Evolutionary conservation across 2,888 invertebrate species (phyloP).

Genomic region (Macaria liturata): DNA sequence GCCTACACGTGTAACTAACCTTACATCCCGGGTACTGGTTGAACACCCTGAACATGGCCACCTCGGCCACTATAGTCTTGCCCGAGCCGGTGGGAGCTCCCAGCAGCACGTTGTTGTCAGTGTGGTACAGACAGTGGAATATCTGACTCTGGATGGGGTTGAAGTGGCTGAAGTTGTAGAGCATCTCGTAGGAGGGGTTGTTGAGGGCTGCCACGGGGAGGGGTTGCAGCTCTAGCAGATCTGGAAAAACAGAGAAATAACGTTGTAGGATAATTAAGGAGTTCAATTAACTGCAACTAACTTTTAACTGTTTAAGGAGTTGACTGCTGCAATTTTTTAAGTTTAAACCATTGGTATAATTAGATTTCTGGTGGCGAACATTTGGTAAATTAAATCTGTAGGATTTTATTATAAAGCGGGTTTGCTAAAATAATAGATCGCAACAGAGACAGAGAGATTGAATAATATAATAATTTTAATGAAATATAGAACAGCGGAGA

Average conservation of each 20-base stretch:
- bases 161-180: conserved; percentile 97
- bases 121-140: conserved; percentile 97
- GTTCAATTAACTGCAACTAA: no score
- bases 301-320: no score
- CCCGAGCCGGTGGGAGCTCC: conserved; percentile 99
- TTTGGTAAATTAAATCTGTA: no score
- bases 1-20: conserved; percentile 59
- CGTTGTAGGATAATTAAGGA: no score
- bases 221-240: conserved; percentile 95
- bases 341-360: no score
- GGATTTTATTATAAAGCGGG: no score
- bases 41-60: conserved; percentile 97
- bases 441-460: no score
- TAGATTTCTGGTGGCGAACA: no score
- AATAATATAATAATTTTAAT: no score
- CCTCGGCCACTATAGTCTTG: conserved; percentile 98
- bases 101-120: conserved; percentile 95
- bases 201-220: conserved; percentile 92
- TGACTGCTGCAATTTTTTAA: no score
- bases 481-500: no score
- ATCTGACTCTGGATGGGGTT: conserved; percentile 99
- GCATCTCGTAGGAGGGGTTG: conserved; percentile 88
- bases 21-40: conserved; percentile 90
- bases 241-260: conserved; percentile 65
- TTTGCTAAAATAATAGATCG: no score